Percentiles rank a stretch among this genome's conserved stretches.
Evolutionary conservation across 2,888 invertebrate species (phyloP).

Genomic region (Ferrisia virgata): DNA sequence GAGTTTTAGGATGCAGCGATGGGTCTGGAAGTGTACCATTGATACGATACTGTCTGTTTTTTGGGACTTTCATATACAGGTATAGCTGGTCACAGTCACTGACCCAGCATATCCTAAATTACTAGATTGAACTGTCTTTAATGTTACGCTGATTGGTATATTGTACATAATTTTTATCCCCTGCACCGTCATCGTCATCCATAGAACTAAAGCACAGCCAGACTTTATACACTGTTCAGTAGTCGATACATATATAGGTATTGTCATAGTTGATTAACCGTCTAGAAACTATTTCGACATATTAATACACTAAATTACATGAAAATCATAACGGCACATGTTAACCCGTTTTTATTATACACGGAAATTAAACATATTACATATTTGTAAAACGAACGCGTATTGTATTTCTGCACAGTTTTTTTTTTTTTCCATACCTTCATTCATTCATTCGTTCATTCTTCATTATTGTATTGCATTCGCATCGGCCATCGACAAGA

Average conservation of each 20-base stretch:
- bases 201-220: too few species aligned
- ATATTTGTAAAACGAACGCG: constrained; percentile 8
- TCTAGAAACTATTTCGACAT: background rate
- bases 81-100: too few species aligned
- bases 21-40: too few species aligned
- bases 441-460: too few species aligned
- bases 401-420: background rate
- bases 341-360: constrained; percentile 23
- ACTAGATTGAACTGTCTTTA: too few species aligned
- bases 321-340: constrained; percentile 11
- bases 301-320: background rate
- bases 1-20: too few species aligned
- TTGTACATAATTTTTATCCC: background rate
- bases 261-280: background rate
- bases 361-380: constrained; percentile 27
- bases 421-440: background rate
- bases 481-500: constrained; percentile 6
- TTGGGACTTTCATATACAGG: too few species aligned
- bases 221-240: background rate
- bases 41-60: too few species aligned
- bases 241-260: background rate
- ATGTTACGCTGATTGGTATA: background rate
- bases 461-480: background rate
- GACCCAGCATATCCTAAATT: too few species aligned
- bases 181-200: background rate